Base-by-base conservation (phyloP, 2,888 invertebrate species). In the Pyrrhia umbra region DNA sequence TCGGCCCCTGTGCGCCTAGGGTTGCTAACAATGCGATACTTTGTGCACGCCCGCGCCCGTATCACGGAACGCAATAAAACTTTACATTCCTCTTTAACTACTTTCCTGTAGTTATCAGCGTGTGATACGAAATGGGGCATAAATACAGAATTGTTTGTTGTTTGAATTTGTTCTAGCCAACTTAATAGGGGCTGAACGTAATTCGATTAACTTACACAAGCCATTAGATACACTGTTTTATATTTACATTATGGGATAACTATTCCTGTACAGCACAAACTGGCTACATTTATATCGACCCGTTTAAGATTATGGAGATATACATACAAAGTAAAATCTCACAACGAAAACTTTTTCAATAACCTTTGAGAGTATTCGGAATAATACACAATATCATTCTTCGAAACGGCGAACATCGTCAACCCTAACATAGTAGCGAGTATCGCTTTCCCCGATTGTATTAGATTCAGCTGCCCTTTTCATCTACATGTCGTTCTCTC, bases 391-490 rank as follows among this genome's bases (percentile, higher is more conserved):
- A 68, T 65, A 59, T 61, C 65, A 63, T 57, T 72, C 51, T 74
- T 9, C 18, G 25, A 51, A 68, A 63, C 54, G 66, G 40, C 57
- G 45, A 39, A 15, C 37, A 34, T 59, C 79, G 88, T 62, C 92
- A 94, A 70, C 94, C 94, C 93, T 94, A 85, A 67, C 63, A 65
- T 72, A 72, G 84, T 81, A 90, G 88, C 82, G 89, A 90, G 92
- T 93, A 93, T 94, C 92, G 93, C 89, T 93, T 93, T 92, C 89
- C 90, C 89, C 93, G 92, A 94, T 95, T 94, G 93, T 95, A 94
- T 95, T 94, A 95, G 93, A 94, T 94, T 95, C 93, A 92, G 93
- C 93, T 94, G 94, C 93, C 94, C 94, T 93, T 94, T 94, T 94
- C 94, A 94, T 94, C 93, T 93, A 93, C 94, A 94, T 94, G 91